Percentiles rank a stretch among this genome's conserved stretches.
Conservation (phyloP, 2,113 vertebrate genomes). For the Lophius piscatorius region DNA sequence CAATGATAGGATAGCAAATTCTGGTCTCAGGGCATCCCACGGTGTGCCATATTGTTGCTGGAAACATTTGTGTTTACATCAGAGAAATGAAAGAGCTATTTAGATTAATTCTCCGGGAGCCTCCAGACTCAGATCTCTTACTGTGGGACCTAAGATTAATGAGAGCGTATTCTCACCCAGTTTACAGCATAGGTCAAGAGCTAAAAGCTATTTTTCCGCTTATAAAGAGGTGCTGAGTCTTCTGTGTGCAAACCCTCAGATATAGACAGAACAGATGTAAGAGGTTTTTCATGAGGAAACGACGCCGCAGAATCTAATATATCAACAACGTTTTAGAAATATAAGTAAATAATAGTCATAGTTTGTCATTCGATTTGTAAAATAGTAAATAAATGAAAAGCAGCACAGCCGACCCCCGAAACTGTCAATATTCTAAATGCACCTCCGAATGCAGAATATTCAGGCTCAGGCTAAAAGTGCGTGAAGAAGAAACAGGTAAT, state of each 20-base stretch:
- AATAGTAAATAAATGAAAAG: conserved; percentile 30
- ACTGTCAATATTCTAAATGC: conserved; percentile 55
- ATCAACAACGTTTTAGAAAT: too few species aligned
- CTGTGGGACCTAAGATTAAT: conserved; percentile 66
- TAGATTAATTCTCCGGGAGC: conserved; percentile 58
- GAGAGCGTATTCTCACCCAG: conserved; percentile 58
- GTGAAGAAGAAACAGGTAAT: conserved; percentile 66
- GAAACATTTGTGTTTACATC: conserved; percentile 59
- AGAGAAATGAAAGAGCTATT: conserved; percentile 63
- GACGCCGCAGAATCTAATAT: background rate
- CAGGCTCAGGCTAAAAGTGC: conserved; percentile 59
- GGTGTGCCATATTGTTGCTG: conserved; percentile 42
- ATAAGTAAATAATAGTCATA: conserved; percentile 5
- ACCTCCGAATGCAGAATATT: conserved; percentile 40
- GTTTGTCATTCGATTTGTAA: conserved; percentile 18
- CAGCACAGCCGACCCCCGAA: conserved; percentile 26
- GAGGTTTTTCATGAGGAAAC: conserved; percentile 21
- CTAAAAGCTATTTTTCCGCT: conserved; percentile 67
- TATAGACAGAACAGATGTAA: conserved; percentile 25
- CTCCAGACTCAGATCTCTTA: conserved; percentile 59
- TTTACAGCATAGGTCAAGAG: conserved; percentile 64
- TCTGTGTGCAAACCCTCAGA: conserved; percentile 39
- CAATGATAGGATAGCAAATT: conserved; percentile 68
- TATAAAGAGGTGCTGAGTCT: conserved; percentile 59
- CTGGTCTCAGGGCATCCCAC: conserved; percentile 59